Base-by-base conservation (phyloP, 2,888 invertebrate genomes). In the Pardosa pseudoannulata region DNA sequence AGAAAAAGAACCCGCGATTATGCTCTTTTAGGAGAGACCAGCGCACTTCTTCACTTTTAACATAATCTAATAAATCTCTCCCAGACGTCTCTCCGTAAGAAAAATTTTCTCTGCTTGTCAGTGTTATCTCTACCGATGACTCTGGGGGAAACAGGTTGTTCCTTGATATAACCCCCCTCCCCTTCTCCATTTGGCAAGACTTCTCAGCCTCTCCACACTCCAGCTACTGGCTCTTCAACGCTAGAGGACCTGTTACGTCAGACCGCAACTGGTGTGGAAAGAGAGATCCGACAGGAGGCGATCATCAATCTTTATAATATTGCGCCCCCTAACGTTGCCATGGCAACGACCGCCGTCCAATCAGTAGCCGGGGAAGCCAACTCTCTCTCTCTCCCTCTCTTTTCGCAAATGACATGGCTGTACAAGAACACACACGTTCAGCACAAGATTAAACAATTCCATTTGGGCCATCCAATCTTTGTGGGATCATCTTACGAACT, bases 261-360 rank as follows among this genome's bases (percentile, higher is more conserved):
- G 16, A 74, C 83, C 83, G 32, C 78, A 85, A 85, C 83, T 76
- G 72, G 78, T 85, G 83, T 85, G 67, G 83, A 73, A 85, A 64
- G 50, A 64, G 36, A 76, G 72, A 62, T 27, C 32, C 32, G 19
- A 19, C 23, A 32, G 27, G 67, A 36, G n/a, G 16, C 39, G 71
- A 73, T 67, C 72, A 85, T 85, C 83, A 85, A 85, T 85, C 83
- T 85, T 85, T 85, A 85, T 85, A 85, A 85, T 78, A 78, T 78
- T 85, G 83, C 78, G 56, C 56, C 56, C 78, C 65, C 62, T 56
- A 64, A 50, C 19, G 83, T 85, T 68, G 31, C 73, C 83, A 85
- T 83, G 67, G 39, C 41, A 13, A 83, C 82, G 11, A 19, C 64
- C 56, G 27, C 64, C 82, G 32, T 31, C 83, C 78, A 85, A 78